Conservation (phyloP, 2,113 vertebrate species). For the Marmota monax region DNA sequence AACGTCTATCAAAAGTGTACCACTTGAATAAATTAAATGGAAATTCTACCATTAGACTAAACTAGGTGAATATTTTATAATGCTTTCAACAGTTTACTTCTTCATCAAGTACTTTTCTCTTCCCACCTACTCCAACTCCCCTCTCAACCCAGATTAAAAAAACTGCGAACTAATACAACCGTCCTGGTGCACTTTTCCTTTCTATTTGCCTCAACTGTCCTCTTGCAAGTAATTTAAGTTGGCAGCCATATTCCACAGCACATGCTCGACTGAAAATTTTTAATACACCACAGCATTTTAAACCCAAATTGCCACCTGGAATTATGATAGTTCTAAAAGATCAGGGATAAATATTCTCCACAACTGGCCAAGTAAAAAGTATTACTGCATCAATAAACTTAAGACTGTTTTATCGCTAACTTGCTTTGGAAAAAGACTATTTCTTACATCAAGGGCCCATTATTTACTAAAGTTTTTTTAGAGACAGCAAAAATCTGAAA, state of each 20-base stretch:
- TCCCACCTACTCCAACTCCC: not conserved
- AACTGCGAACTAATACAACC: not conserved
- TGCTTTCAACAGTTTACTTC: not conserved
- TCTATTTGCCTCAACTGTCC: not conserved
- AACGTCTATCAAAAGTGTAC: not conserved
- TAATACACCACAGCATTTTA: conserved; percentile 21
- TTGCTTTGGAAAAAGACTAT: not conserved
- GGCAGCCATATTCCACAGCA: not conserved
- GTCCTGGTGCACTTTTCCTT: not conserved
- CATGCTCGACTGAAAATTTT: not conserved
- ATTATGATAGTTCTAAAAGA: conserved; percentile 54
- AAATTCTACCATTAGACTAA: conserved; percentile 40
- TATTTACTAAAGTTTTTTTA: not conserved
- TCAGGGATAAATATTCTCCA: not conserved
- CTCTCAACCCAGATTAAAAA: not conserved
- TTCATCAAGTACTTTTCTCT: not conserved
- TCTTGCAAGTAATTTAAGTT: conserved; percentile 37
- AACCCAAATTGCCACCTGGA: not conserved
- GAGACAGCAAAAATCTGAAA: not conserved
- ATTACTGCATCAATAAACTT: not conserved
- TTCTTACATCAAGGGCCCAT: not conserved
- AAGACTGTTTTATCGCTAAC: conserved; percentile 1
- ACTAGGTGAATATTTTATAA: not conserved
- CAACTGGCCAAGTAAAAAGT: not conserved
- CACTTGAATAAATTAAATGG: not conserved